Evolutionary conservation across 1,140 invertebrate species (phyloP).

Genomic region (Orussus abietinus): DNA sequence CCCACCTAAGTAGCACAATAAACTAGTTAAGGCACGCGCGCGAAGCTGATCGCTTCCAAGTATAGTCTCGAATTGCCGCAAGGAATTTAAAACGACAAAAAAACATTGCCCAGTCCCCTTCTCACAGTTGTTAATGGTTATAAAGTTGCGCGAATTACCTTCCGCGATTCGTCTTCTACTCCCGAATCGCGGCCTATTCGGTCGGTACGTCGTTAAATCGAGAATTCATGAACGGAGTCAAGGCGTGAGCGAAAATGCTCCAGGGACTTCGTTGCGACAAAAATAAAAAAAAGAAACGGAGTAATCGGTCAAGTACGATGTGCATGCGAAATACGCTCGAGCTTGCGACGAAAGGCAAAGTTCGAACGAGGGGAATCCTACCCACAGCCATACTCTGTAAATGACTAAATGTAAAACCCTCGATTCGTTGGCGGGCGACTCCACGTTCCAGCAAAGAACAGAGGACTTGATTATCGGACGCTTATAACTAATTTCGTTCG

Average conservation of each 20-base stretch:
- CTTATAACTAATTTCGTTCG: too few species aligned
- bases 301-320: too few species aligned
- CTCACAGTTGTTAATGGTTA: constrained; percentile 12
- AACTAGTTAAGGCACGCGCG: constrained; percentile 10
- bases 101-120: constrained; percentile 3
- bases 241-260: background rate
- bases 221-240: constrained; percentile 4
- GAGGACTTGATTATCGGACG: too few species aligned
- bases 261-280: background rate
- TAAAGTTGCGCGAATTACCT: constrained; percentile 17
- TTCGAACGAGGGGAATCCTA: background rate
- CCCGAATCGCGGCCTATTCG: too few species aligned
- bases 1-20: constrained; percentile 33
- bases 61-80: constrained; percentile 10
- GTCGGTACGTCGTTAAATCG: too few species aligned
- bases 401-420: background rate
- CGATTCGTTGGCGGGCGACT: too few species aligned
- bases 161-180: constrained; percentile 6
- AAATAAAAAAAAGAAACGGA: background rate
- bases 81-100: constrained; percentile 5
- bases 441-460: too few species aligned
- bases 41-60: constrained; percentile 21
- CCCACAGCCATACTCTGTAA: background rate
- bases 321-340: too few species aligned
- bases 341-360: background rate